Base-by-base conservation (phyloP, 2,797 vertebrate genomes). In the Trachops cirrhosus region DNA sequence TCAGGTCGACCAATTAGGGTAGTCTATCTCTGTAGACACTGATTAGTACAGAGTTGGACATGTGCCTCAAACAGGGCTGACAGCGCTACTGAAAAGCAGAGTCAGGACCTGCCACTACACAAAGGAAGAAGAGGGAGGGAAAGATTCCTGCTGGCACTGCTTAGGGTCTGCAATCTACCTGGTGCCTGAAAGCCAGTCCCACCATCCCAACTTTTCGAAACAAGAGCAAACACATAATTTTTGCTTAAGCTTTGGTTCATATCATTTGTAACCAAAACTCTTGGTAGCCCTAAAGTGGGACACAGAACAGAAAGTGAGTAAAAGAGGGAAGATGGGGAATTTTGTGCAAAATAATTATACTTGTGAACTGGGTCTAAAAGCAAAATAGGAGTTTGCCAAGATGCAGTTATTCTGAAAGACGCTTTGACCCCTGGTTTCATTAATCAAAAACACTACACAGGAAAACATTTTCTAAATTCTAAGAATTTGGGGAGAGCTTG, bases 371-470 rank as follows among this genome's bases (percentile, higher is more conserved):
- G 32, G 26, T 86, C 70, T 73, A 90, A 1, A 84, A 18, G n/a
- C 82, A 73, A 18, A 96, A 46, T 0, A 94, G n/a, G 5, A 78
- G 10, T 89, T 62, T 94, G 46, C 74, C 29, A 87, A 94, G 52
- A 85, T 62, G 19, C 0, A 94, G 39, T 95, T 85, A 89, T 39
- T 95, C 48, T 86, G 26, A 96, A 92, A 93, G 68, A 87, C 24
- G n/a, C 21, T 73, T 14, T 5, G 39, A 32, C 12, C 24, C 15
- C 32, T 16, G n/a, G 67, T 88, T 93, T 96, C 73, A 86, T 68
- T 59, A 95, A 80, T 26, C 41, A 52, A 57, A 91, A 95, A 91
- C n/a, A 92, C 50, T 84, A n/a, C 6, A 75, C 52, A 89, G n/a
- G 41, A 24, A 82, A 89, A 75, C 34, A 90, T 32, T n/a, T 90